phyloP scores from a whole-genome alignment of 2,888 invertebrate species.

The Cloeon dipterum region DNA sequence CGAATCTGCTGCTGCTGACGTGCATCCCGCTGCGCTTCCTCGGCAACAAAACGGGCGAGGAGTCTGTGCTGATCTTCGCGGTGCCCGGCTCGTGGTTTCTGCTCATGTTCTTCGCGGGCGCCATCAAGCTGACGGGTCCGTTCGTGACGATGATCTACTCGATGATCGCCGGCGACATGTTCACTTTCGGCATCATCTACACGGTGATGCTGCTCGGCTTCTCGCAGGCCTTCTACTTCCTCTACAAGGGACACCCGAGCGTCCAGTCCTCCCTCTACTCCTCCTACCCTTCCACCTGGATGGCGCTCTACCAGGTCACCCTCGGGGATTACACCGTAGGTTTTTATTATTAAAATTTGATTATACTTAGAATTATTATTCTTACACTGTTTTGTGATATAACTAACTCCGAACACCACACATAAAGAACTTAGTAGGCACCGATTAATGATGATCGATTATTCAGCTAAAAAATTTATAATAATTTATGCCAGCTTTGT shows the following conservation, averaged over 20 bases:
- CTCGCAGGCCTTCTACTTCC: slow-evolving; percentile 69
- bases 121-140: slow-evolving; percentile 84
- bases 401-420: too few relatives aligned
- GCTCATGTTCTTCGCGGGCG: slow-evolving; percentile 95
- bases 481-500: too few relatives aligned
- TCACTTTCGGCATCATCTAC: slow-evolving; percentile 95
- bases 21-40: slow-evolving; percentile 71
- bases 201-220: slow-evolving; percentile 85
- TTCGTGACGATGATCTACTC: slow-evolving; percentile 99
- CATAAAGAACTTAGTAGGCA: too few relatives aligned
- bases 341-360: slow-evolving; percentile 19
- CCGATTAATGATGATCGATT: too few relatives aligned
- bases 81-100: slow-evolving; percentile 95
- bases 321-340: slow-evolving; percentile 94
- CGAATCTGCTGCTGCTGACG: slow-evolving; percentile 70
- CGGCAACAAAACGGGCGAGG: slow-evolving; percentile 57
- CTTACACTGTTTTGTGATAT: neutral
- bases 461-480: too few relatives aligned
- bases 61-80: slow-evolving; percentile 74
- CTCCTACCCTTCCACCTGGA: slow-evolving; percentile 80
- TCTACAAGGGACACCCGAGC: slow-evolving; percentile 75
- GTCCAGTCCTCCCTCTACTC: slow-evolving; percentile 59
- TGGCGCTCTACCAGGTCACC: slow-evolving; percentile 94
- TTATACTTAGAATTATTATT: too few relatives aligned
- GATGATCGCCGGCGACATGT: slow-evolving; percentile 97